Evolutionary conservation across 2,797 vertebrate species (phyloP), one percentile per base, ranked within the genome.

Genomic region (Ctenochaetus hawaiiensis): DNA sequence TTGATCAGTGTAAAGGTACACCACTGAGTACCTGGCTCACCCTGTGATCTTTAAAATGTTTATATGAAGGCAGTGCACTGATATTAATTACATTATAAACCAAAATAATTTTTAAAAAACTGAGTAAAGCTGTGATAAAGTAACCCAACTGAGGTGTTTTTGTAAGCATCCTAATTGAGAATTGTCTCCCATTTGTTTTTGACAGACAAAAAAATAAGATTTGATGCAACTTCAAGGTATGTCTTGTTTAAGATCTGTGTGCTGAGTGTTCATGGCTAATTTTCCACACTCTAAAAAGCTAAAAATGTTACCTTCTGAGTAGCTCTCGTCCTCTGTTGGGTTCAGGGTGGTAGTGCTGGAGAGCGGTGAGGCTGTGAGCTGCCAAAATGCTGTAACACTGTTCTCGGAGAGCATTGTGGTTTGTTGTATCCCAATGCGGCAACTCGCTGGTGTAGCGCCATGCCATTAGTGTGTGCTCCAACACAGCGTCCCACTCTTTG

Each of bases 351-450:
- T 87, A 82, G 71, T 92, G 90, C 63, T 91, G 89, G 3, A 96
- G 91, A 0, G 94, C 92, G 0, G 87, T 45, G 23, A 87, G 73
- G 81, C 91, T 78, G 58, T 94, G 89, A 5, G 84, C 77, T 0
- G 91, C 91, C 79, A 95, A 78, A 2, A 87, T 64, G 48, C 67
- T 43, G 87, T 89, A 95, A 81, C 95, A 95, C 80, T 94, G 93
- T 26, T 94, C 92, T 16, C 73, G 61, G 8, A 94, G 69, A 1
- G 67, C 57, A 23, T 96, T 95, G 54, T 96, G 95, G 73, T 43
- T 87, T 1, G 48, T 64, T 0, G 91, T 95, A 22, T 96, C 94
- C 94, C 95, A 96, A 69, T 90, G 93, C 0, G 95, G 95, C 68
- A 96, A 51, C 52, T 95, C 92, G 12, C 93, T 88, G 81, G 93